Conservation (phyloP, 2,113 vertebrate species). For the Mus musculus region DNA sequence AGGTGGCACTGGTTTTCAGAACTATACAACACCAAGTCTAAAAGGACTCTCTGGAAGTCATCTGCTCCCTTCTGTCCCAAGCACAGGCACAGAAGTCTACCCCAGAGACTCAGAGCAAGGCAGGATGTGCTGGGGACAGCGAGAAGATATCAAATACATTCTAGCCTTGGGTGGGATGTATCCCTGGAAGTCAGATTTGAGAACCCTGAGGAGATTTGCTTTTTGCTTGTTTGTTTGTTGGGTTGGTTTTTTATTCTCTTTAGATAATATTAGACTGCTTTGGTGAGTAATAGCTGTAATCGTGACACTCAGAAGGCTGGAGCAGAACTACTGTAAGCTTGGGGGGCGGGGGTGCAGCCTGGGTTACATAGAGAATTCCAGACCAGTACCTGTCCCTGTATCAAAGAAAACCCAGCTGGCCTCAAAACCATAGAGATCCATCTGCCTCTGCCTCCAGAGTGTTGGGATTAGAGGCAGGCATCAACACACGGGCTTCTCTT, state of each 20-base stretch:
- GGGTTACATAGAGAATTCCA: not conserved
- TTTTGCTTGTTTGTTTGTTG: not conserved
- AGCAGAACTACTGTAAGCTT: not conserved
- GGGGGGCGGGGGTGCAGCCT: not conserved
- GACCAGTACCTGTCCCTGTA: not conserved
- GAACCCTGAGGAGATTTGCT: not conserved
- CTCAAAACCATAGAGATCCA: not conserved
- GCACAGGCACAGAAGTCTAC: fast-evolving
- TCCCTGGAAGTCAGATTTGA: not conserved
- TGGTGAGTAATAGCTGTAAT: not conserved
- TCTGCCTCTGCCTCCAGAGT: not conserved
- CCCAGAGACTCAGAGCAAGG: not conserved
- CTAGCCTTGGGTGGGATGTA: not conserved
- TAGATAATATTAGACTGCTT: not conserved
- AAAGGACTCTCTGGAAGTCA: not conserved
- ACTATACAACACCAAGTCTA: not conserved
- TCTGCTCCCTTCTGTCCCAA: not conserved
- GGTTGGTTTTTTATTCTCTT: not conserved
- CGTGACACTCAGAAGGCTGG: not conserved
- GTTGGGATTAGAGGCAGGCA: too few relatives aligned
- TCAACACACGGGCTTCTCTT: not conserved
- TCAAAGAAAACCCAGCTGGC: not conserved
- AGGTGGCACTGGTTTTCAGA: not conserved
- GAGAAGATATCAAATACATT: not conserved
- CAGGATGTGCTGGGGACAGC: not conserved